Base-by-base conservation (phyloP, 2,113 vertebrate species). In the Maccullochella peelii region DNA sequence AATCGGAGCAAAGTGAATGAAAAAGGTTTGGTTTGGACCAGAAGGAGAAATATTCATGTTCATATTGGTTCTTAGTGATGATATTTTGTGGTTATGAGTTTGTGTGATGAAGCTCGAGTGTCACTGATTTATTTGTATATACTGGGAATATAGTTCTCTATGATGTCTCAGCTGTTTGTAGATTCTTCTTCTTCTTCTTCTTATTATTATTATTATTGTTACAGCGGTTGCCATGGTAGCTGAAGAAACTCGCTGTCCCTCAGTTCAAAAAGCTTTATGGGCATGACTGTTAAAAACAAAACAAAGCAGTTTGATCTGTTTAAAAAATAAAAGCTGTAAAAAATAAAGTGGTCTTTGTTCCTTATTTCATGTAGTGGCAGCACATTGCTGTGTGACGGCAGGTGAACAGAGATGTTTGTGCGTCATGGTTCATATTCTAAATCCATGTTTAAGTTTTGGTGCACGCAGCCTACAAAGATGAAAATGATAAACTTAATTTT, bases 71-170 rank as follows among this genome's bases (percentile, higher is more conserved):
- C 30, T 1, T 49, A 54, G 49, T 80, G 33, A 44, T 30, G 18
- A 75, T 66, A 55, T 69, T 73, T 85, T 83, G 79, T 80, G 76
- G 40, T 83, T 77, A 25, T 79, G 57, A 50, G 33, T 57, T 84
- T 67, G 52, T 78, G 47, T 68, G 6, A 87, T 67, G 27, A 76
- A 70, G 54, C 62, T 58, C 16, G 9, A 23, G 25, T 52, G n/a
- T 73, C n/a, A 52, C 33, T n/a, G 75, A 72, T 85, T 63, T 89
- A 61, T 90, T 69, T 92, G 86, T 89, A 90, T 78, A 90, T 89
- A 83, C 5, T 66, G 63, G 59, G 30, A 77, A 49, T 77, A 77
- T 40, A 52, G 42, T 83, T 38, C 70, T 81, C 70, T 59, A 78
- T 59, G 61, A 67, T n/a, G 25, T 74, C 27, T 68, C 65, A 30